These are phyloP conservation scores for Rhimphoctona megacephalus DNA, from an alignment of 2,888 invertebrate genomes.

Conservation along the genomic window DNA sequence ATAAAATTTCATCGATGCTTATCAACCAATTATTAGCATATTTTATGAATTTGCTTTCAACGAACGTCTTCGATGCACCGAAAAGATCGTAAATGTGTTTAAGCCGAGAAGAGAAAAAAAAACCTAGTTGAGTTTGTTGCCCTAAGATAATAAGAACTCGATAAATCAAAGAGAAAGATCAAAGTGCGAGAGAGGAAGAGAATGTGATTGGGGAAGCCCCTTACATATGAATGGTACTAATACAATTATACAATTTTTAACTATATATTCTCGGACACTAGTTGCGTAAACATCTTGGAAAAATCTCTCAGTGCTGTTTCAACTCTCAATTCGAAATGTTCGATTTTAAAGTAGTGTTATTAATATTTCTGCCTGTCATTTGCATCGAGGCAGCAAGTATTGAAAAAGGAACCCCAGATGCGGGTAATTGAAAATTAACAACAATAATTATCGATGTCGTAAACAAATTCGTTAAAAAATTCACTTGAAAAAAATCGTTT, in stretches of 20 bases:
- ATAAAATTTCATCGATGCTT: neutral
- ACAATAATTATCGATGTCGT: neutral
- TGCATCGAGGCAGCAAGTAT: neutral
- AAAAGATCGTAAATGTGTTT: neutral
- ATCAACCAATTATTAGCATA: neutral
- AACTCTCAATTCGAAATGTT: conserved; percentile 11
- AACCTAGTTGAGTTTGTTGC: neutral
- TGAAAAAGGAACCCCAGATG: neutral
- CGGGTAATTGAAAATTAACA: neutral
- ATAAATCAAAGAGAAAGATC: neutral
- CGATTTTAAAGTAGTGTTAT: neutral
- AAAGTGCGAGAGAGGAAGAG: neutral
- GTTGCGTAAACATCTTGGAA: neutral
- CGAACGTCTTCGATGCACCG: too few species aligned
- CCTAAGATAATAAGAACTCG: neutral
- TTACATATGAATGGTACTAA: neutral
- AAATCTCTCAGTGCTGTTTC: conserved; percentile 4
- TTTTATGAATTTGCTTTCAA: neutral
- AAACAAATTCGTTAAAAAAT: neutral
- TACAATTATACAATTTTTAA: neutral
- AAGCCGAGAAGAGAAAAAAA: neutral
- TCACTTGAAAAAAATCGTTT: neutral
- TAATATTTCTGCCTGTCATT: neutral
- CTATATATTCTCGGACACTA: neutral
- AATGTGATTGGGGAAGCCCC: conserved; percentile 31